Conservation (phyloP, 1,140 invertebrate genomes). For the Drosophila burlai region DNA sequence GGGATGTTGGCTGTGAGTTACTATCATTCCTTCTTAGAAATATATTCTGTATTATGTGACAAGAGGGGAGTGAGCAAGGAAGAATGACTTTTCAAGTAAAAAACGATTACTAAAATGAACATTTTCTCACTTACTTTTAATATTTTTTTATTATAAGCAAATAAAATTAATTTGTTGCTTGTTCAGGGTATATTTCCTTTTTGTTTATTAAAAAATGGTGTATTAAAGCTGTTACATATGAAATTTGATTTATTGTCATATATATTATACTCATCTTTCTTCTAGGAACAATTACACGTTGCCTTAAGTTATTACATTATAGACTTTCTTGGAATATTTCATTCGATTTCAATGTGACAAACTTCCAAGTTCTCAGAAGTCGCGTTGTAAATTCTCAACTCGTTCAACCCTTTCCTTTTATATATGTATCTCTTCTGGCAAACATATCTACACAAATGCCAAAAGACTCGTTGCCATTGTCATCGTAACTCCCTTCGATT, state of each 20-base stretch:
- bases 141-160: background rate
- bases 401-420: conserved; percentile 19
- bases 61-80: background rate
- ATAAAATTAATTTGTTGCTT: no score
- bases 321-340: conserved; percentile 14
- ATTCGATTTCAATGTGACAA: conserved; percentile 27
- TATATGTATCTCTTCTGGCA: conserved; percentile 9
- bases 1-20: background rate
- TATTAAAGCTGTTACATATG: background rate
- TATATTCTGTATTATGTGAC: conserved; percentile 25
- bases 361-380: conserved; percentile 1
- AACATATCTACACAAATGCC: conserved; percentile 42
- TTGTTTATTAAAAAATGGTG: no score
- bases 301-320: conserved; percentile 24
- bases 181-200: no score
- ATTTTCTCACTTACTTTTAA: background rate
- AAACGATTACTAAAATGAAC: background rate
- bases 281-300: background rate
- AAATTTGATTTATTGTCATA: background rate
- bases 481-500: conserved; percentile 39
- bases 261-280: background rate
- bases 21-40: conserved; percentile 4
- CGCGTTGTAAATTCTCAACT: background rate
- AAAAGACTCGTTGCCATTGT: conserved; percentile 44
- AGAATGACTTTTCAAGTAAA: background rate